phyloP scores from a whole-genome alignment of 2,888 invertebrate genomes.

The Drosophila buzzatii region DNA sequence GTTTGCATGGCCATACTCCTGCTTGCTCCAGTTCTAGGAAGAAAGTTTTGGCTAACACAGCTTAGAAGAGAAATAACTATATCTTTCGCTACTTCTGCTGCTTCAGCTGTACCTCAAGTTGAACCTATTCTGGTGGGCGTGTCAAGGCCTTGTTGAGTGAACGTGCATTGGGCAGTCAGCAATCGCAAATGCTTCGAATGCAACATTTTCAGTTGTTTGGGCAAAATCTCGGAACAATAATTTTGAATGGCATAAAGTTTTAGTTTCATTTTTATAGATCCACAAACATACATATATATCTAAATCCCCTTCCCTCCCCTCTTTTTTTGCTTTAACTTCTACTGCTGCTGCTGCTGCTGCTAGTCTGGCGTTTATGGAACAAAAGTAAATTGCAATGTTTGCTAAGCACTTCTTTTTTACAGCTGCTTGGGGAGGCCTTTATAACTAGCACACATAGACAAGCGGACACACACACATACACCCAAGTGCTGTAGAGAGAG shows the following conservation, averaged over 20 bases:
- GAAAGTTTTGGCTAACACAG: too few species aligned
- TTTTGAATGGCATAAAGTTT: conserved; percentile 74
- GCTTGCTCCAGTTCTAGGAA: too few species aligned
- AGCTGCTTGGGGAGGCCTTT: conserved; percentile 54
- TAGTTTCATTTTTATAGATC: conserved; percentile 67
- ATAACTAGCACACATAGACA: conserved; percentile 34
- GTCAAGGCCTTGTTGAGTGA: neutral
- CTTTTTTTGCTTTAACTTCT: neutral
- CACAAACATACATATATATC: neutral
- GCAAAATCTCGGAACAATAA: conserved; percentile 76
- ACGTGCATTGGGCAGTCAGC: neutral
- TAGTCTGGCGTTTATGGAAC: conserved; percentile 48
- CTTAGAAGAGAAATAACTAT: too few species aligned
- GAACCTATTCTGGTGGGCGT: neutral
- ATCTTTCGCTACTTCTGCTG: neutral
- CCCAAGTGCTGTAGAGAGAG: neutral
- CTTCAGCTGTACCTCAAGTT: neutral
- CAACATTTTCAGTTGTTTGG: neutral
- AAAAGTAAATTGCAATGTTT: conserved; percentile 79
- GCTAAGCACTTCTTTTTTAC: conserved; percentile 76
- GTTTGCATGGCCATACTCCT: too few species aligned
- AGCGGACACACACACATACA: neutral
- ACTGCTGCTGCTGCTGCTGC: neutral
- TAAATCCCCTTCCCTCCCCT: neutral
- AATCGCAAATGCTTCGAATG: too few species aligned